These are phyloP conservation scores for Oryctes rhinoceros DNA, from an alignment of 1,140 invertebrate species.

Conservation along the genomic window DNA sequence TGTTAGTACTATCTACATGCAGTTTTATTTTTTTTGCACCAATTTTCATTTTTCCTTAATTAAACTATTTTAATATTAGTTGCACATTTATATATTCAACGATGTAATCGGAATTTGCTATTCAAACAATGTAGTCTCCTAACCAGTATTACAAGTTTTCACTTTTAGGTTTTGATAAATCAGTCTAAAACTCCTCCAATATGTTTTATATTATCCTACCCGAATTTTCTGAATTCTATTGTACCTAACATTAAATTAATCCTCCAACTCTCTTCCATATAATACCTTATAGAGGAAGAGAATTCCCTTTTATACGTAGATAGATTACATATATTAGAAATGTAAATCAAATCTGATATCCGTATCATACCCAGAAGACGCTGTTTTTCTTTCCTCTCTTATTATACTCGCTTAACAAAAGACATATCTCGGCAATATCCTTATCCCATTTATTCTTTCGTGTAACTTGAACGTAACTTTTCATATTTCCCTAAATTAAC, in stretches of 20 bases:
- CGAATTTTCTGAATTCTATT: background rate
- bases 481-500: no score
- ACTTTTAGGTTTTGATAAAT: no score
- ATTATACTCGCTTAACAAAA: constrained; percentile 7
- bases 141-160: no score
- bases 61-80: no score
- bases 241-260: constrained; percentile 6
- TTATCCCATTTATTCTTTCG: no score
- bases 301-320: background rate
- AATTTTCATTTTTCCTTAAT: no score
- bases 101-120: no score
- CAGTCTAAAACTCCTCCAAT: background rate
- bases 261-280: background rate
- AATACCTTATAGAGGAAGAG: background rate
- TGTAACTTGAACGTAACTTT: no score
- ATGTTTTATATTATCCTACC: background rate
- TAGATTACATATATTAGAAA: constrained; percentile 29
- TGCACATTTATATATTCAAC: no score
- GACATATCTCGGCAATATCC: background rate
- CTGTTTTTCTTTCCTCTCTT: constrained; percentile 18
- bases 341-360: constrained; percentile 18
- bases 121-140: no score
- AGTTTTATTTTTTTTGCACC: no score
- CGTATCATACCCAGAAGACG: background rate
- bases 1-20: no score